These are phyloP conservation scores for Drosophila lini DNA, from an alignment of 1,140 invertebrate genomes.

Conservation along the genomic window DNA sequence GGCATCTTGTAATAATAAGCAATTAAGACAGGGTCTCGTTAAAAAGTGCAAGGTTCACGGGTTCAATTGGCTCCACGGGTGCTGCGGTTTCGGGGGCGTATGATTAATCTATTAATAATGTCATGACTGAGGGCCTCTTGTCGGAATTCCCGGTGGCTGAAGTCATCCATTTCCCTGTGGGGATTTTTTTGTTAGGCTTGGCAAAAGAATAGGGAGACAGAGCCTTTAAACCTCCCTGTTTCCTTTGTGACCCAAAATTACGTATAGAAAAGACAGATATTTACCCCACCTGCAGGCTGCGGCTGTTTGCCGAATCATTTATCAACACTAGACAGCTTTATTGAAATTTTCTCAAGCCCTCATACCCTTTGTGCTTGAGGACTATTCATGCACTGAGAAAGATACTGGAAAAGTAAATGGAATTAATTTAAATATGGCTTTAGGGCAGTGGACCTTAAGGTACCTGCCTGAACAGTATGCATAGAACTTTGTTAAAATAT, in stretches of 20 bases:
- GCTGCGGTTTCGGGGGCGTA: conserved; percentile 53
- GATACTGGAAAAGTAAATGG: too few species aligned
- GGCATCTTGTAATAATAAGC: conserved; percentile 29
- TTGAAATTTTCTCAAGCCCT: conserved; percentile 54
- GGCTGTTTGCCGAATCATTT: conserved; percentile 57
- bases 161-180: conserved; percentile 19
- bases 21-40: conserved; percentile 41
- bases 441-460: too few species aligned
- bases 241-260: conserved; percentile 5
- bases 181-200: conserved; percentile 7
- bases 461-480: too few species aligned
- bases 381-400: neutral
- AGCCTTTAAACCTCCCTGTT: conserved; percentile 24
- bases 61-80: conserved; percentile 37
- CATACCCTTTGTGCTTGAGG: conserved; percentile 1
- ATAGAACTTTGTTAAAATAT: too few species aligned
- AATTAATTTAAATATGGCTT: neutral
- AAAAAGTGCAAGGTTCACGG: conserved; percentile 33
- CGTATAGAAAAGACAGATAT: conserved; percentile 24
- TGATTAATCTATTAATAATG: conserved; percentile 66
- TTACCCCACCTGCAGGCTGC: conserved; percentile 18
- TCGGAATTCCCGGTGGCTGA: conserved; percentile 30
- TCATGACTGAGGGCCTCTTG: conserved; percentile 4
- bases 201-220: neutral
- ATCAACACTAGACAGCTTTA: conserved; percentile 72